Percentiles rank a stretch among this genome's conserved stretches.
phyloP scores from a whole-genome alignment of 2,888 invertebrate genomes.

The Drosophila meridionalis region DNA sequence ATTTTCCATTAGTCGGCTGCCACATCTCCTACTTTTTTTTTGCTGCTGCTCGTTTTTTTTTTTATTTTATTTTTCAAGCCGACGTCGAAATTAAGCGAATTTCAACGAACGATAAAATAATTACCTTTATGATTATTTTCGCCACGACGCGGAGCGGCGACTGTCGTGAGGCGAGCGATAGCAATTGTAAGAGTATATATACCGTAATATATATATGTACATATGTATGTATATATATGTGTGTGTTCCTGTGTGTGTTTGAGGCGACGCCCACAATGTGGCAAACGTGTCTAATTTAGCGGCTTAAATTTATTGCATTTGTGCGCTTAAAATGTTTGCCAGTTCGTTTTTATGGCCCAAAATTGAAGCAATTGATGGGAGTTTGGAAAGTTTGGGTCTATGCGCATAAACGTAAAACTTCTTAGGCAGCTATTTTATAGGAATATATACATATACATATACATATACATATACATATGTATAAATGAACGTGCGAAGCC shows the following conservation, averaged over 20 bases:
- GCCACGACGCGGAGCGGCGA: conserved; percentile 9
- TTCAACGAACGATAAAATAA: conserved; percentile 75
- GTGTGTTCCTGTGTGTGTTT: neutral
- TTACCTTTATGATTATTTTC: conserved; percentile 77
- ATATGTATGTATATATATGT: neutral
- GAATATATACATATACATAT: neutral
- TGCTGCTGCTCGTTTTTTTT: conserved; percentile 2
- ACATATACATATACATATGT: neutral
- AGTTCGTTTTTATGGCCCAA: conserved; percentile 64
- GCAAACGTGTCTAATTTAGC: conserved; percentile 73
- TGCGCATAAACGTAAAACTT: conserved; percentile 38
- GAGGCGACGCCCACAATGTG: conserved; percentile 44
- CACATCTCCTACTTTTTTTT: conserved; percentile 9
- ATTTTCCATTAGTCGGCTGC: conserved; percentile 65
- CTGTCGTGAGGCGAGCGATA: conserved; percentile 14
- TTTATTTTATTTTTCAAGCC: conserved; percentile 28
- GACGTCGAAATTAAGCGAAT: conserved; percentile 69
- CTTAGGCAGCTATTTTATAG: conserved; percentile 8
- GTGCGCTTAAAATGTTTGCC: conserved; percentile 68
- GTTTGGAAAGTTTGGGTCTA: conserved; percentile 33
- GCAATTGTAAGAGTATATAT: conserved; percentile 18
- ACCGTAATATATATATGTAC: neutral
- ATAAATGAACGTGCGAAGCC: neutral
- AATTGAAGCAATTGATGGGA: conserved; percentile 48
- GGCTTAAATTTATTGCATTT: conserved; percentile 73